These are phyloP conservation scores for Crypturellus tataupa DNA, from an alignment of 2,797 vertebrate genomes.

Conservation along the genomic window DNA sequence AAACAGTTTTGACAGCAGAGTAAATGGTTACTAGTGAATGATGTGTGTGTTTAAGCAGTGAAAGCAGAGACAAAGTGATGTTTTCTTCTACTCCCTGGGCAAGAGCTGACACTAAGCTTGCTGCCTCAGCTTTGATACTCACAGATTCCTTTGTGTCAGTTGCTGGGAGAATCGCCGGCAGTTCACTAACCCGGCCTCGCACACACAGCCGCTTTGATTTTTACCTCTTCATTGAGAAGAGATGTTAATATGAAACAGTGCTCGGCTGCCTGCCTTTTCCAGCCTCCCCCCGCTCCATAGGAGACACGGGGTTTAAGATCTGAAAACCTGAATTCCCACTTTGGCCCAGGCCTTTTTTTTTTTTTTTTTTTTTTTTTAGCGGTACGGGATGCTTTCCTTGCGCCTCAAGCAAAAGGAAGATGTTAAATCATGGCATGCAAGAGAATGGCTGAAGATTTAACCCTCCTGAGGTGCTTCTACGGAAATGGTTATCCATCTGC, in stretches of 20 bases:
- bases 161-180: slow-evolving; percentile 66
- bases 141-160: slow-evolving; percentile 57
- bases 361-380: not conserved
- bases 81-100: slow-evolving; percentile 61
- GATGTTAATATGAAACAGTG: slow-evolving; percentile 41
- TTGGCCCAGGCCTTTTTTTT: not conserved
- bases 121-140: slow-evolving; percentile 42
- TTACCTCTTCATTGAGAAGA: slow-evolving; percentile 48
- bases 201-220: slow-evolving; percentile 55
- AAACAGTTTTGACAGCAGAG: slow-evolving; percentile 73
- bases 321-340: not conserved
- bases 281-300: too few relatives aligned
- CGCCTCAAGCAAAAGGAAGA: not conserved
- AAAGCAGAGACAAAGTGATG: slow-evolving; percentile 69
- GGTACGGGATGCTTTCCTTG: not conserved
- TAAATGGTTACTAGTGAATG: slow-evolving; percentile 67
- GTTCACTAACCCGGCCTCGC: slow-evolving; percentile 46
- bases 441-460: slow-evolving; percentile 20
- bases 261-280: slow-evolving; percentile 6
- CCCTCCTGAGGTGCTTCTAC: not conserved
- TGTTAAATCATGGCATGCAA: not conserved
- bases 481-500: not conserved
- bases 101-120: slow-evolving; percentile 47
- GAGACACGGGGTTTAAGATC: not conserved
- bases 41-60: slow-evolving; percentile 53